Evolutionary conservation across 92 coral and sea anemone genomes (phyloP), one percentile per base, ranked within the genome.

Genomic region (Epizoanthus illoricatus): DNA sequence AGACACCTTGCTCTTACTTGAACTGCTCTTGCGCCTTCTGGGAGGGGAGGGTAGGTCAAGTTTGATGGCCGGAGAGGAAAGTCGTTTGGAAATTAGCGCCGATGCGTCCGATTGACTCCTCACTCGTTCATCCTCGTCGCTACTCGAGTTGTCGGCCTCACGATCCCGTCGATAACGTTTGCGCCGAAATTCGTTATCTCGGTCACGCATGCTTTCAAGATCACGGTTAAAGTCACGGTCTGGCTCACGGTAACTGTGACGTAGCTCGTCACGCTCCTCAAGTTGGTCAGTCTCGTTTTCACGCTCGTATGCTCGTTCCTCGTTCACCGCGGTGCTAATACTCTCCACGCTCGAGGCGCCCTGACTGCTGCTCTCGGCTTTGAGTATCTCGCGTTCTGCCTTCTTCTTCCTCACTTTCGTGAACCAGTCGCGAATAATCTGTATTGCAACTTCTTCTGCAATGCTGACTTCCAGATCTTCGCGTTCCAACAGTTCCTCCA

Each of bases 381-480:
- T 81, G 39, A 88, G 97, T 59, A 85, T 75, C 65, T 84, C 92
- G 71, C 93, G 88, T 59, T 91, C 97, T 56, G 85, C 91, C n/a
- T 92, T 84, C 84, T 97, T 91, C 83, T 90, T 88, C 66, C 94
- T 91, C 3, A 97, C 88, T 74, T 85, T 90, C 65, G 85, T 85
- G 80, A 97, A 97, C 99, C 99, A 97, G 65, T 97, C 99, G 16
- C 99, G 91, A 42, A 97, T 97, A 4, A 97, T 97, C 73, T 97
- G 99, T 65, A 97, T 97, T 16, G 99, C 99, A 7, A 97, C 99
- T 87, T 97, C 99, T 76, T 97, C 97, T 69, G 92, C 99, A 70
- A 97, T 97, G 21, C 90, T 91, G 64, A 90, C 91, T 73, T 97
- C 99, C 36, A 93, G 85, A 64, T 93, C 99, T 83, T 93, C 99